A percentile compares a stretch with the other conserved stretches of the same genome.
phyloP scores from a whole-genome alignment of 2,797 vertebrate genomes.

The Tragopan temminckii region DNA sequence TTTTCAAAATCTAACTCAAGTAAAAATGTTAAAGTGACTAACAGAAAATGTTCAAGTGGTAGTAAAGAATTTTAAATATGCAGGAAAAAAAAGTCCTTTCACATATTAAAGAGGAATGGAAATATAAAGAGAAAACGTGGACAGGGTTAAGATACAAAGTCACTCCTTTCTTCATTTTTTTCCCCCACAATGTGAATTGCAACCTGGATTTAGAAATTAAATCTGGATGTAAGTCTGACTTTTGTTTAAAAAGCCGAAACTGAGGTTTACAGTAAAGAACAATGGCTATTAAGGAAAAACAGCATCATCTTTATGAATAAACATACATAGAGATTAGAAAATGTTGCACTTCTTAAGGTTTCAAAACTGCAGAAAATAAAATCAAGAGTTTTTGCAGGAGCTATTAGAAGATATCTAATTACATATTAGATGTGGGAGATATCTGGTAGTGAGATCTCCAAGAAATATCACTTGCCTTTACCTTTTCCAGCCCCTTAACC shows the following conservation, averaged over 20 bases:
- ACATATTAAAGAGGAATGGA: conserved; percentile 15
- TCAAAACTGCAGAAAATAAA: conserved; percentile 37
- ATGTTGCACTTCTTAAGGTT: conserved; percentile 29
- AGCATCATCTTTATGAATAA: conserved; percentile 4
- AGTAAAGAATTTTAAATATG: not conserved
- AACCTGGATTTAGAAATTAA: not conserved
- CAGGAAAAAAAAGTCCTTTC: not conserved
- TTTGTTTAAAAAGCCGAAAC: not conserved
- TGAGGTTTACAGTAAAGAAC: not conserved
- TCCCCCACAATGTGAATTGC: not conserved
- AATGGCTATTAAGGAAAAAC: conserved; percentile 11
- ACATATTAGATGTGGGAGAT: not conserved
- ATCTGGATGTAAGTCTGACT: not conserved
- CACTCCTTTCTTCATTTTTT: fast-evolving
- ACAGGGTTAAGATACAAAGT: not conserved
- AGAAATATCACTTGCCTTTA: not conserved
- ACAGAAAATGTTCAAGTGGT: not conserved
- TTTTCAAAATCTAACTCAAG: not conserved
- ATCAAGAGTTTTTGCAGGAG: not conserved
- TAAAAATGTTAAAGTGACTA: not conserved
- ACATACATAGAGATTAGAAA: not conserved
- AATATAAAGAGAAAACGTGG: not conserved
- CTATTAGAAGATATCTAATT: conserved; percentile 3
- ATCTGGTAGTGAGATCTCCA: not conserved
- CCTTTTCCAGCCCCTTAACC: not conserved